Base-by-base conservation (phyloP, 1,140 invertebrate species). In the Drosophila parabipectinata region DNA sequence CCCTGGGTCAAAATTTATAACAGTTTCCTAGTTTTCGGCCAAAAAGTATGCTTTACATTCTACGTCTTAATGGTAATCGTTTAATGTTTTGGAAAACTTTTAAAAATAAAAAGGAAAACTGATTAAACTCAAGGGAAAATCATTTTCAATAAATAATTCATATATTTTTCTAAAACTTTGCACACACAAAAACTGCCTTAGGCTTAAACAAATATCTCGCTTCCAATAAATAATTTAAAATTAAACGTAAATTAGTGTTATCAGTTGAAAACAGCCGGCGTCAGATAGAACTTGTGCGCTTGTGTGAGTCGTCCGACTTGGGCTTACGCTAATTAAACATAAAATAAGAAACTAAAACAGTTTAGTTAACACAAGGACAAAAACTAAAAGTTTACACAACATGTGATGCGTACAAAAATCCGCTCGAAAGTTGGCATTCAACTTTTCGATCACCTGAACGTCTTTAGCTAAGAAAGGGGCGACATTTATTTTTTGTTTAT, bases 141-240 rank as follows among this genome's bases (percentile, higher is more conserved):
- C 61, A 74, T 56, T 56, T 48, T 83, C 76, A 88, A 87, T 87
- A 88, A 87, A 87, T 88, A 87, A 76, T 56, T 87, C 59, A 82
- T 76, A 62, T 87, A 85, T 85, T 88, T 87, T 21, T 62, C 81
- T 87, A 82, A 24, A 69, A 72, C 47, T 48, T 83, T 74, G 72
- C 78, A 77, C 73, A 85, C 71, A 79, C 66, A 52, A 58, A 69
- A 50, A 18, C n/a, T 32, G 67, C 67, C 67, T 69, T 71, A 28
- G 67, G 52, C 64, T 69, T 12, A 58, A 79, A 77, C 57, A 77
- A 72, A 81, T 71, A 21, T 64, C 47, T 69, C 14, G 52, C 60
- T 87, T 59, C 44, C 50, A 85, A 78, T 87, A 85, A 87, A 71
- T 84, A 87, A 87, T 63, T 87, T 81, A 74, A 61, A 51, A 72